A percentile compares a stretch with the other conserved stretches of the same genome.
Conservation (phyloP, 1,140 invertebrate genomes). For the Brachionus paranguensis region DNA sequence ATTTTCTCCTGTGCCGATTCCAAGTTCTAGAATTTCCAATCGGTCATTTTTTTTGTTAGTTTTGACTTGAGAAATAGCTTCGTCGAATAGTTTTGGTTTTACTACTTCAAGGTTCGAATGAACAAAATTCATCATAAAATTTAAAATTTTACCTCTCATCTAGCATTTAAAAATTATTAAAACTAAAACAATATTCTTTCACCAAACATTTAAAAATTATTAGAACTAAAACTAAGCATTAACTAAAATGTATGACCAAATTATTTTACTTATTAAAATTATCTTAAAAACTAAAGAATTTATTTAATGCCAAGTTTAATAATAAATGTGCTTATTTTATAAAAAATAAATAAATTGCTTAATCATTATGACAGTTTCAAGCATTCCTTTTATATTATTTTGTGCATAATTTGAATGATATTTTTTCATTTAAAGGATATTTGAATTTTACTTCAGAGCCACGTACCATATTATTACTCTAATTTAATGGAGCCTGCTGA, state of each 20-base stretch:
- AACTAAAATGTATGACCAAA: neutral
- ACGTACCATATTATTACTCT: no score
- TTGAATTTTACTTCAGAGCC: no score
- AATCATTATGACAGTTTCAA: no score
- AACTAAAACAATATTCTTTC: neutral
- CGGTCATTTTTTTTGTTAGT: neutral
- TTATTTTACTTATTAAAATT: neutral
- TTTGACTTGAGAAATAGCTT: neutral
- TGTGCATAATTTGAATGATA: no score
- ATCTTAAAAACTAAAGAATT: no score
- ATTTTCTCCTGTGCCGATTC: conserved; percentile 35
- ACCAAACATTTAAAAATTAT: neutral
- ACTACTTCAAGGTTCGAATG: neutral
- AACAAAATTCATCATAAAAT: neutral
- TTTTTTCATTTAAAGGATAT: no score
- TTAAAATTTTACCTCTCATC: neutral
- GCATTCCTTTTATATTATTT: no score
- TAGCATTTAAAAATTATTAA: no score
- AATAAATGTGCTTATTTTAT: no score
- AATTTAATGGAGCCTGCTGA: no score
- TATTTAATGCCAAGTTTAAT: no score
- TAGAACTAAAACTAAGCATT: neutral
- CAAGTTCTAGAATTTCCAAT: conserved; percentile 26
- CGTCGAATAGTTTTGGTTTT: neutral
- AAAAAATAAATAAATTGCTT: no score